A percentile compares a stretch with the other conserved stretches of the same genome.
Evolutionary conservation across 2,797 vertebrate species (phyloP).

Genomic region (Lutjanus campechanus): DNA sequence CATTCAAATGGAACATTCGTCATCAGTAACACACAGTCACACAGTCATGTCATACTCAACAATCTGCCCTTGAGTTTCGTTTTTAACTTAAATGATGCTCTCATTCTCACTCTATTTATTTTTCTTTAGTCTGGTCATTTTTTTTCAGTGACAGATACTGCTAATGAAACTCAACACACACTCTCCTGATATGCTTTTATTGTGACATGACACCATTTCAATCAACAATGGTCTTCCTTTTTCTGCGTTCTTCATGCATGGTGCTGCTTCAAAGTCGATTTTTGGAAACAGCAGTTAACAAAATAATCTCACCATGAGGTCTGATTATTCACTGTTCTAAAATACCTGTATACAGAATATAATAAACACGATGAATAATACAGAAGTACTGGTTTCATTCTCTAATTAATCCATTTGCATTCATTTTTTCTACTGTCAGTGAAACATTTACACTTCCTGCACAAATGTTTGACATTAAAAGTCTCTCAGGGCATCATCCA

Average conservation of each 20-base stretch:
- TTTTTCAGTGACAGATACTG: not conserved
- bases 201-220: not conserved
- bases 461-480: not conserved
- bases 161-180: not conserved
- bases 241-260: too few relatives aligned
- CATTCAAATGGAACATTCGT: not conserved
- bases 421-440: not conserved
- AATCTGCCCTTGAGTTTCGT: not conserved
- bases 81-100: not conserved
- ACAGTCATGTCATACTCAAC: not conserved
- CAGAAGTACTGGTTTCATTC: not conserved
- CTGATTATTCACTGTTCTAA: not conserved
- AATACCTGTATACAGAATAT: not conserved
- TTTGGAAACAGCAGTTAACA: too few relatives aligned
- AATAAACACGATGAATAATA: too few relatives aligned
- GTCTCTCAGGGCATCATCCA: not conserved
- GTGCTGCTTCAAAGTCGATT: too few relatives aligned
- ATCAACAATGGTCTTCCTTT: not conserved
- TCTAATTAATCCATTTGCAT: not conserved
- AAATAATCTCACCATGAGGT: too few relatives aligned
- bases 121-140: not conserved
- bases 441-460: not conserved
- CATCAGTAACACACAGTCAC: not conserved
- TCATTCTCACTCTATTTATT: not conserved
- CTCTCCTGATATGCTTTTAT: not conserved